phyloP scores from a whole-genome alignment of 1,140 invertebrate species.

The Sipha flava region DNA sequence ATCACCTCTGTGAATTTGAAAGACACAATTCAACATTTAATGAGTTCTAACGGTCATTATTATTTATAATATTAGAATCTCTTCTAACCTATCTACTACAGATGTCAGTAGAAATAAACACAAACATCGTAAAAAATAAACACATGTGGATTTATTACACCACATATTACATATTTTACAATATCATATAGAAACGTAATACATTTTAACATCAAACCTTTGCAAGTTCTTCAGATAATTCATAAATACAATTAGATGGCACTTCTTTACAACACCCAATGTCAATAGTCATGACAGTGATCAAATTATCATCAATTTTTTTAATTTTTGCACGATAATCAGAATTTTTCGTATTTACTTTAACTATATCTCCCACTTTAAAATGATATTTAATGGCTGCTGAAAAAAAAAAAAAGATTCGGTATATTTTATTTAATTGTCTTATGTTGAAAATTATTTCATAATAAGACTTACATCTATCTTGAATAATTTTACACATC shows the following conservation, averaged over 20 bases:
- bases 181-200: background rate
- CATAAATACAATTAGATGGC: background rate
- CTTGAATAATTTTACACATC: background rate
- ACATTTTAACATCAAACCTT: background rate
- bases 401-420: too few species aligned
- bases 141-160: too few species aligned
- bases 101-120: too few species aligned
- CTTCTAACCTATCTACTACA: too few species aligned
- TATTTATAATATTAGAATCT: too few species aligned
- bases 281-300: slow-evolving; percentile 4
- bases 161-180: background rate
- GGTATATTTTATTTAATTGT: too few species aligned
- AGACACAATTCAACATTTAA: too few species aligned
- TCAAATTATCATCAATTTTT: background rate
- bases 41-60: too few species aligned
- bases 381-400: background rate
- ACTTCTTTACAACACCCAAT: background rate
- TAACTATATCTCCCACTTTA: background rate
- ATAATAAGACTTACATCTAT: background rate
- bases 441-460: too few species aligned
- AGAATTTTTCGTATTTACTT: background rate
- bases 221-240: background rate
- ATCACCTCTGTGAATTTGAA: too few species aligned
- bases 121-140: too few species aligned
- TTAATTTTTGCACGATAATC: background rate